Percentiles rank a stretch among this genome's conserved stretches.
Conservation (phyloP, 2,797 vertebrate genomes). For the Glossophaga mutica region DNA sequence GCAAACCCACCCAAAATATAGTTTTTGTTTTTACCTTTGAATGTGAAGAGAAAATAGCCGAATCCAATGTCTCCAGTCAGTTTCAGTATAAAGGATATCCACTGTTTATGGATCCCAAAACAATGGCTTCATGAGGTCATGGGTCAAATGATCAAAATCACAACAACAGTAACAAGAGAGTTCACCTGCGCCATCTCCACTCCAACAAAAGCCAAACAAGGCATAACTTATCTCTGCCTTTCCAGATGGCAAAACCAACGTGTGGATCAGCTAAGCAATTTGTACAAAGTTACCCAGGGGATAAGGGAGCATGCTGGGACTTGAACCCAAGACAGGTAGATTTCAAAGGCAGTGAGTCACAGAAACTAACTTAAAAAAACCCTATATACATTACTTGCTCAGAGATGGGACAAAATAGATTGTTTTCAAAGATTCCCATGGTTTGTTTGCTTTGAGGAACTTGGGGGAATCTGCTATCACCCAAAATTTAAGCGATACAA, state of each 20-base stretch:
- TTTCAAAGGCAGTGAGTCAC: not conserved
- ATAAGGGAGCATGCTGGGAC: not conserved
- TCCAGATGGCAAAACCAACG: not conserved
- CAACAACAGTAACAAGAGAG: not conserved
- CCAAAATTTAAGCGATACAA: not conserved
- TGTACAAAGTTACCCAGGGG: not conserved
- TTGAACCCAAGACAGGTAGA: not conserved
- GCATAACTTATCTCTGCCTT: not conserved
- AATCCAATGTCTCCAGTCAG: not conserved
- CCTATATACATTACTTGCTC: not conserved
- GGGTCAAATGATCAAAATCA: not conserved
- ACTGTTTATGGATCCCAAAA: not conserved
- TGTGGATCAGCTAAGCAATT: not conserved
- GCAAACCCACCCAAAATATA: not conserved
- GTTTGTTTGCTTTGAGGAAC: not conserved
- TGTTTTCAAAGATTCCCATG: not conserved
- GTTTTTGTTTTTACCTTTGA: not conserved
- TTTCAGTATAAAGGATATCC: not conserved
- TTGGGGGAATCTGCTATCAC: not conserved
- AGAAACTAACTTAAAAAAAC: not conserved
- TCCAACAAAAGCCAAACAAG: not conserved
- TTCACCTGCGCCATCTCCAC: not conserved
- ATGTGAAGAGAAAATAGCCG: not conserved
- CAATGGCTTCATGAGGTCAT: not conserved
- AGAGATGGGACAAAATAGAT: not conserved